These are phyloP conservation scores for Phodopus roborovskii DNA, from an alignment of 2,113 vertebrate genomes.

Conservation along the genomic window DNA sequence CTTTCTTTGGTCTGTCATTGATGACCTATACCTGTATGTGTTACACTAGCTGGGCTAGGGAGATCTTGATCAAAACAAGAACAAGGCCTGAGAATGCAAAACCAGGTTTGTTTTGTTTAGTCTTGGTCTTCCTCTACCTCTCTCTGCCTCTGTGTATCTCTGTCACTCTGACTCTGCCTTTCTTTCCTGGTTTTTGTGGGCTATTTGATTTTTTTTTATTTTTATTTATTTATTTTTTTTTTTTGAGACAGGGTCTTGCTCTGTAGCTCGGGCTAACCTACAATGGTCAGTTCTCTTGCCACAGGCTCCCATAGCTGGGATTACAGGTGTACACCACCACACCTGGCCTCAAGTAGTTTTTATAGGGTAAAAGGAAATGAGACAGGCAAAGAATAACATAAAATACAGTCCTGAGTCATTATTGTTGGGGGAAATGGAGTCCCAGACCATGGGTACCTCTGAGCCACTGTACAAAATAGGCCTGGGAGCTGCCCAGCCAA, in stretches of 20 bases:
- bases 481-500: neutral
- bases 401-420: neutral
- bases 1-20: neutral
- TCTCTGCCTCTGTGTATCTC: neutral
- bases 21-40: neutral
- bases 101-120: neutral
- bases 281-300: neutral
- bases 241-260: neutral
- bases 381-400: accelerated
- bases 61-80: neutral
- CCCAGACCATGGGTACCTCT: accelerated
- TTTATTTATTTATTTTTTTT: neutral
- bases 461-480: neutral
- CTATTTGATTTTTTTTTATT: neutral
- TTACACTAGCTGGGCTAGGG: neutral
- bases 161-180: neutral
- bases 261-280: neutral
- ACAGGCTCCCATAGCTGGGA: neutral
- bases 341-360: no score
- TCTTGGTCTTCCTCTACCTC: neutral
- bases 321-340: neutral
- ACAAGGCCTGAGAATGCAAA: neutral
- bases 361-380: neutral
- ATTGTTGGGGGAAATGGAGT: neutral
- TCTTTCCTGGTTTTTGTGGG: neutral